phyloP scores from a whole-genome alignment of 2,888 invertebrate genomes.

The Sminthurides aquaticus region DNA sequence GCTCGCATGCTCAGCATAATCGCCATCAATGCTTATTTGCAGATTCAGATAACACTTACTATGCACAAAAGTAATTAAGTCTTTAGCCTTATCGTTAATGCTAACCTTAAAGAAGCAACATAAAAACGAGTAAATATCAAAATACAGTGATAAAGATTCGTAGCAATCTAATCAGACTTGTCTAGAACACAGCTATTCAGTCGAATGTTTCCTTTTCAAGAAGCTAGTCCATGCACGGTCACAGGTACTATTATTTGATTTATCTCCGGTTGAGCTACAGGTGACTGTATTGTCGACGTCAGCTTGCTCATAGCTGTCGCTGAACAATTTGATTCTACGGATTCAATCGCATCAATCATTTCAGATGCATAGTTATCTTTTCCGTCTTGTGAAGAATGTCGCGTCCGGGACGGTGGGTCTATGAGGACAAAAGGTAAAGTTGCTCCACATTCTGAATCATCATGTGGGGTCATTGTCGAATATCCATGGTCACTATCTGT shows the following conservation, averaged over 20 bases:
- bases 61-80: no score
- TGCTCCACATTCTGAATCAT: conserved; percentile 61
- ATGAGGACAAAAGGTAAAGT: conserved; percentile 16
- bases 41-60: no score
- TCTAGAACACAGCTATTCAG: no score
- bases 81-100: no score
- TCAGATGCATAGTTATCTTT: neutral
- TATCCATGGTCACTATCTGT: conserved; percentile 85
- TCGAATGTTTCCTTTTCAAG: no score
- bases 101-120: no score
- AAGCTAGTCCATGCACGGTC: conserved; percentile 19
- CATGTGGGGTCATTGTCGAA: conserved; percentile 87
- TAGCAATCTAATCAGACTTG: no score
- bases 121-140: no score
- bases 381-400: neutral
- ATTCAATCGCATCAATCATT: neutral
- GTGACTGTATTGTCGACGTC: neutral
- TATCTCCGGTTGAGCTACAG: neutral
- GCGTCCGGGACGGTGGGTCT: conserved; percentile 1
- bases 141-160: no score
- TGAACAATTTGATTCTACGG: neutral
- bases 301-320: neutral
- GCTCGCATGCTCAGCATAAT: no score
- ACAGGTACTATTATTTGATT: conserved; percentile 24
- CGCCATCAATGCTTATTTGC: no score